These are phyloP conservation scores for Eremobia ochroleuca DNA, from an alignment of 2,888 invertebrate species.

Conservation along the genomic window DNA sequence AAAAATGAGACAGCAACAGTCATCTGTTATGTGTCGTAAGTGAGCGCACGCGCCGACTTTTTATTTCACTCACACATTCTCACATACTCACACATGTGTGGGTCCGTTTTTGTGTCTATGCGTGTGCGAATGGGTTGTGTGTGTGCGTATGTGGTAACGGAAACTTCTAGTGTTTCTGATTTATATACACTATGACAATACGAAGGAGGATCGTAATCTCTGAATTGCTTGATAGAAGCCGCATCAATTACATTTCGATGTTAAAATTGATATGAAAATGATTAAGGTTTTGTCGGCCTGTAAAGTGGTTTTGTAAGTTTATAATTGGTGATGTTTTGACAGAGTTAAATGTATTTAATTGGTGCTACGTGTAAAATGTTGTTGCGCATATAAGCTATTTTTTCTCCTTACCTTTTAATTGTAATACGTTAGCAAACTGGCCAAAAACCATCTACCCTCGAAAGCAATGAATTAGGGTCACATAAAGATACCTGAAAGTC, in stretches of 20 bases:
- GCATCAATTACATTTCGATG: constrained; percentile 44
- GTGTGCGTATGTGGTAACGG: constrained; percentile 76
- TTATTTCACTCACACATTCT: constrained; percentile 77
- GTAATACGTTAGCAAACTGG: too few relatives aligned
- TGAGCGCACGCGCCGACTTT: constrained; percentile 82
- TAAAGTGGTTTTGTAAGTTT: constrained; percentile 31
- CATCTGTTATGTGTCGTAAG: constrained; percentile 81
- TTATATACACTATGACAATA: constrained; percentile 80
- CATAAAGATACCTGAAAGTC: too few relatives aligned
- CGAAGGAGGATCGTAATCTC: constrained; percentile 73
- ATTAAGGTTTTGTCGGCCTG: constrained; percentile 34
- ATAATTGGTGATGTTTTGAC: constrained; percentile 53
- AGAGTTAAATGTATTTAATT: constrained; percentile 47
- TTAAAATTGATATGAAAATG: constrained; percentile 44
- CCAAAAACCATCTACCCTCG: too few relatives aligned
- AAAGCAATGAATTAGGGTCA: too few relatives aligned
- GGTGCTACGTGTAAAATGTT: constrained; percentile 8
- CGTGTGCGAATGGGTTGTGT: constrained; percentile 56
- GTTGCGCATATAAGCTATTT: constrained; percentile 12
- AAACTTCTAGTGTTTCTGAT: constrained; percentile 83
- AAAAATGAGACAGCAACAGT: constrained; percentile 69
- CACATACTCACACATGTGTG: constrained; percentile 47
- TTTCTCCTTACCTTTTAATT: constrained; percentile 16
- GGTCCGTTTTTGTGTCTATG: constrained; percentile 43
- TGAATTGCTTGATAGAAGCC: constrained; percentile 62